Base-by-base conservation (phyloP, 92 coral and sea anemone genomes). In the Palythoa caribaeorum region DNA sequence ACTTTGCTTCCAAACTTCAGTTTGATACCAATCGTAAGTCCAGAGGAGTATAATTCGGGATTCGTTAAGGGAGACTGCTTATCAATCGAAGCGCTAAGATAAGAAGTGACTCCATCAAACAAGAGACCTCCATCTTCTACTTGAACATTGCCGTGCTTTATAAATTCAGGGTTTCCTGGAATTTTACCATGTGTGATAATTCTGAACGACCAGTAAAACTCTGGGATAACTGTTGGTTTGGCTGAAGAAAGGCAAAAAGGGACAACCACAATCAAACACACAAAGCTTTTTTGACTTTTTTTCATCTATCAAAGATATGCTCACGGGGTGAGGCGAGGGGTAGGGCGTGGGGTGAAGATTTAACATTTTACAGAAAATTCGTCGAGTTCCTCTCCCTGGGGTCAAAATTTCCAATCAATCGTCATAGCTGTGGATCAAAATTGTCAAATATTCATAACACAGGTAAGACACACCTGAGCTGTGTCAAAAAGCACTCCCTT, bases 61-160 rank as follows among this genome's bases (percentile, higher is more conserved):
- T 95, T 92, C 2, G 92, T 84, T 16, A 97, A 73, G 38, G 96
- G 88, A 79, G 92, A 75, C 19, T 77, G 91, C 21, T 77, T 71
- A 79, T 83, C 75, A 77, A 97, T 76, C 44, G 88, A 93, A 53
- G 99, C 44, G 51, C 95, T 83, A 20, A 95, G 92, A 78, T 89
- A 97, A 0, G 94, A 93, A 0, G 99, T 87, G 50, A 87, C 51
- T 51, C 99, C 99, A 90, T 97, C 99, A 44, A 97, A 72, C 74
- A 80, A 90, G 40, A 97, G 87, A 10, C 99, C 99, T 17, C 90
- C 97, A 20, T 97, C 93, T 1, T 89, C 97, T 3, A 90, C 79
- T 48, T 92, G 92, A 69, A 90, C 89, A 74, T 95, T 92, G 17
- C 99, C 99, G 75, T 92, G 84, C 44, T 92, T 88, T 36, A 73